Percentiles rank a stretch among this genome's conserved stretches.
Conservation (phyloP, 2,113 vertebrate species). For the Centropristis striata region DNA sequence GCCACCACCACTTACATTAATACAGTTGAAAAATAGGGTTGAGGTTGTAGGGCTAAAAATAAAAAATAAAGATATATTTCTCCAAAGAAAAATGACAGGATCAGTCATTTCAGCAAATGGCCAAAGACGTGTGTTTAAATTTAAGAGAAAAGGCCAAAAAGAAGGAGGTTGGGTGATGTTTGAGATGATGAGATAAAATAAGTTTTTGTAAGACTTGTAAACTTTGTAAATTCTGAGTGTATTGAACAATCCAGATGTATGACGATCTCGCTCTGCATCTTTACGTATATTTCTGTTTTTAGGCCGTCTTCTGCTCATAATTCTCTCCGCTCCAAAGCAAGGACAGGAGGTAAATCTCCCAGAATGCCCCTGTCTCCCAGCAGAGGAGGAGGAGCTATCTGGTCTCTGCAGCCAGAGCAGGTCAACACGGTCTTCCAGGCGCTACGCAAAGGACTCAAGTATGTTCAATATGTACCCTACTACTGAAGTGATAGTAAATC, state of each 20-base stretch:
- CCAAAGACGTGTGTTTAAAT: too few relatives aligned
- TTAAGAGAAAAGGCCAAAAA: too few relatives aligned
- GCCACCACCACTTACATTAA: too few relatives aligned
- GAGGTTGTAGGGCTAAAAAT: too few relatives aligned
- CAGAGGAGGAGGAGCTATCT: conserved; percentile 81
- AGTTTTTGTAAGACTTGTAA: too few relatives aligned
- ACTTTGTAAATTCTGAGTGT: too few relatives aligned
- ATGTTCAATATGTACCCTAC: conserved; percentile 54
- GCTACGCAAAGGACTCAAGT: conserved; percentile 94
- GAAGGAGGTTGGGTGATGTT: too few relatives aligned
- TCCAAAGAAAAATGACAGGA: too few relatives aligned
- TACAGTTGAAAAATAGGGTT: too few relatives aligned
- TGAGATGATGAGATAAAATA: too few relatives aligned
- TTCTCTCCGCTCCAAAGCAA: conserved; percentile 88
- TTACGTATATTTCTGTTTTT: not conserved
- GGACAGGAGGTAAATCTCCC: conserved; percentile 77
- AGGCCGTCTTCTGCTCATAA: conserved; percentile 80
- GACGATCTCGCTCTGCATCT: not conserved
- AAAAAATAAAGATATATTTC: too few relatives aligned
- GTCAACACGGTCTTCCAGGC: conserved; percentile 94
- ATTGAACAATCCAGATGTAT: not conserved
- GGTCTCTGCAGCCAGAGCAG: conserved; percentile 89
- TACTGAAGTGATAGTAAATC: not conserved
- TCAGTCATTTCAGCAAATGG: too few relatives aligned
- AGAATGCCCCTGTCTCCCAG: conserved; percentile 85